A percentile compares a stretch with the other conserved stretches of the same genome.
These are phyloP conservation scores for Sakesphorus luctuosus DNA, from an alignment of 2,113 vertebrate species.

Conservation along the genomic window DNA sequence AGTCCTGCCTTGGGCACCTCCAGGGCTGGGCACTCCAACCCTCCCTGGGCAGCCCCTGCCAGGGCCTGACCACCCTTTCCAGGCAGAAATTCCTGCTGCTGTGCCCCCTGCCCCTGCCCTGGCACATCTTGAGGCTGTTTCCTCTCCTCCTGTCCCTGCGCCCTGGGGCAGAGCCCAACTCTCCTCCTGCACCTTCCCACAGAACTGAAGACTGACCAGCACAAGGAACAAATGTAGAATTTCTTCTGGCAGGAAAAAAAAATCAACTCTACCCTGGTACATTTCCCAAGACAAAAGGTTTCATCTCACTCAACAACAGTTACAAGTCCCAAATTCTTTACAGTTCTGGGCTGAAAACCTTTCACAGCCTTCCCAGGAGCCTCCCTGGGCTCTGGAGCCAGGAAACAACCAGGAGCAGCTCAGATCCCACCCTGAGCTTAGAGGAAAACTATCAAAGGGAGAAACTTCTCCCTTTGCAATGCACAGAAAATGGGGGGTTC, in stretches of 20 bases:
- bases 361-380: neutral
- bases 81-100: neutral
- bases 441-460: neutral
- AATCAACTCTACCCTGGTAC: neutral
- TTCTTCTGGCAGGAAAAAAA: neutral
- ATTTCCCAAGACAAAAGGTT: neutral
- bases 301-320: neutral
- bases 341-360: neutral
- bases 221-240: neutral
- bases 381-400: neutral
- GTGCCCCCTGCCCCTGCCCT: neutral
- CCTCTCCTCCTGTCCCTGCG: neutral
- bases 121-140: too few species aligned
- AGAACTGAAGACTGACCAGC: neutral
- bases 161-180: neutral
- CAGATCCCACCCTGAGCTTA: neutral
- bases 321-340: neutral
- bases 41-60: too few species aligned
- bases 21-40: too few species aligned
- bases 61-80: too few species aligned
- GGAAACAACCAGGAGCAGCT: neutral
- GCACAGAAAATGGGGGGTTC: neutral
- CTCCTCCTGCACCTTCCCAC: neutral
- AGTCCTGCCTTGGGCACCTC: too few species aligned
- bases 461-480: neutral